A percentile compares a stretch with the other conserved stretches of the same genome.
Evolutionary conservation across 2,113 vertebrate genomes (phyloP).

Genomic region (Cavia aperea): DNA sequence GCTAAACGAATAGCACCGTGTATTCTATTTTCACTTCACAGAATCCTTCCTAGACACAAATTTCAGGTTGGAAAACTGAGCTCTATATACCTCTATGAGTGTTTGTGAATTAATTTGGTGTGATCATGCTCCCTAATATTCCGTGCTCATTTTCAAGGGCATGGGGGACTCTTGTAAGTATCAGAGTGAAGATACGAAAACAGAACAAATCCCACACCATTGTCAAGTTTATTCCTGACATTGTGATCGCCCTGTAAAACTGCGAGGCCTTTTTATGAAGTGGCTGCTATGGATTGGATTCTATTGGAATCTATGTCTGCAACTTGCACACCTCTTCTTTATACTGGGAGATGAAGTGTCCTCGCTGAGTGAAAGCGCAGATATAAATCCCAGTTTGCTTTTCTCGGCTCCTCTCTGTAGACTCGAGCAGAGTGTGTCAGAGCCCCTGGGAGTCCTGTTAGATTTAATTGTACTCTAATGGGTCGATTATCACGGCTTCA

Average conservation of each 20-base stretch:
- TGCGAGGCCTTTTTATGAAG: not conserved
- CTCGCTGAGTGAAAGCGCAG: not conserved
- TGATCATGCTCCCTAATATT: not conserved
- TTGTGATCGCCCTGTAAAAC: not conserved
- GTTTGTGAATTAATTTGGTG: accelerated
- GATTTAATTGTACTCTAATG: not conserved
- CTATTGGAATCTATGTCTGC: not conserved
- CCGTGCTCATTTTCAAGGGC: not conserved
- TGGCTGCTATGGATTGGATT: not conserved
- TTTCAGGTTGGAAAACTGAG: not conserved
- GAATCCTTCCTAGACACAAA: not conserved
- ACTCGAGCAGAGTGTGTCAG: not conserved
- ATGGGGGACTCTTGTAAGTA: no score
- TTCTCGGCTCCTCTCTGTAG: not conserved
- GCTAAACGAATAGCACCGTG: accelerated
- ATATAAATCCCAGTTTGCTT: not conserved
- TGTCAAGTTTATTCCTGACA: not conserved
- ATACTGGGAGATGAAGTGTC: not conserved
- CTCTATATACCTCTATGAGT: no score
- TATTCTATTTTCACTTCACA: not conserved
- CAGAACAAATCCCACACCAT: not conserved
- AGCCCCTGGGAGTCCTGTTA: not conserved
- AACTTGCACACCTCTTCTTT: not conserved
- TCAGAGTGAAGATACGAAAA: not conserved
- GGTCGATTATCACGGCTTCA: not conserved